phyloP scores from a whole-genome alignment of 2,888 invertebrate genomes.

The Lasioglossum malachurum region DNA sequence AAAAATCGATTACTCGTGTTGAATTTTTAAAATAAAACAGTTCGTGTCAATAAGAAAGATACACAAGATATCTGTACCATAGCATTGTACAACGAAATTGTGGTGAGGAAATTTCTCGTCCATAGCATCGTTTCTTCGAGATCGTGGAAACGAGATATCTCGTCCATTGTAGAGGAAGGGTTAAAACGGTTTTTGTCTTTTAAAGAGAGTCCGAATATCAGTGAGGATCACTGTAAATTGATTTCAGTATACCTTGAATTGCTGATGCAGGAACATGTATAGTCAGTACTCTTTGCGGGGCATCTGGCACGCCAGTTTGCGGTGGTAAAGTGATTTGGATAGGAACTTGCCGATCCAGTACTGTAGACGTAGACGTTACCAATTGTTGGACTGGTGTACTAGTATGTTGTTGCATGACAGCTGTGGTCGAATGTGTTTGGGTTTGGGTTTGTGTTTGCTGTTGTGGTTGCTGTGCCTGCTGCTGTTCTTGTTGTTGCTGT shows the following conservation, averaged over 20 bases:
- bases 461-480: conserved; percentile 56
- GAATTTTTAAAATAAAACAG: too few species aligned
- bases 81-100: too few species aligned
- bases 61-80: too few species aligned
- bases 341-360: conserved; percentile 85
- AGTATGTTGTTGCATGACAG: conserved; percentile 74
- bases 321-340: conserved; percentile 93
- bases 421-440: conserved; percentile 66
- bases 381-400: conserved; percentile 80
- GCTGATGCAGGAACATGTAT: conserved; percentile 96
- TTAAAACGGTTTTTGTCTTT: too few species aligned
- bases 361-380: conserved; percentile 82
- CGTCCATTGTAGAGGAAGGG: too few species aligned
- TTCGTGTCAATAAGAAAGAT: too few species aligned
- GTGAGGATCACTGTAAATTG: neutral
- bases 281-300: conserved; percentile 91
- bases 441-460: conserved; percentile 73
- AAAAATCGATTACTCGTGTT: too few species aligned
- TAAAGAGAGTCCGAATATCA: too few species aligned
- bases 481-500: conserved; percentile 69
- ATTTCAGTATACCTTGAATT: conserved; percentile 87
- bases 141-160: too few species aligned
- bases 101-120: too few species aligned
- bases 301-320: conserved; percentile 90
- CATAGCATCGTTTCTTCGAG: too few species aligned